Base-by-base conservation (phyloP, 2,888 invertebrate genomes). In the Pelosia muscerda region DNA sequence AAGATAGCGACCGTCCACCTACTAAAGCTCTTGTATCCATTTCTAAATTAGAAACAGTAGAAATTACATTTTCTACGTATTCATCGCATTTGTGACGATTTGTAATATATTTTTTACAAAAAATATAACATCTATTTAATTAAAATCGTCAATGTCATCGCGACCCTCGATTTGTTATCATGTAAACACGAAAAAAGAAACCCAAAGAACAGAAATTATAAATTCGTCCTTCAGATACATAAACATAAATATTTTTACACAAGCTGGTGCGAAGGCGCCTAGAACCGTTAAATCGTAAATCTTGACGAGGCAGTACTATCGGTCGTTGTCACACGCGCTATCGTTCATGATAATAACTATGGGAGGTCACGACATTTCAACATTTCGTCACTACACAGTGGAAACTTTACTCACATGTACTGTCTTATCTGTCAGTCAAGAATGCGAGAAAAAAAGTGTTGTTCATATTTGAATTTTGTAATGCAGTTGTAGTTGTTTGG, bases 291-390 rank as follows among this genome's bases (percentile, higher is more conserved):
- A 76, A 77, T 80, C 71, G 78, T 78, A 80, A 80, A 77, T 78
- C 73, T 71, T 81, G 74, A 65, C 66, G 74, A 63, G 62, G 72
- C 63, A 67, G 61, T 61, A 59, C 75, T 85, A 87, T 87, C 86
- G 83, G 82, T 83, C 83, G 83, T 82, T 79, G 81, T 76, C 84
- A 77, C 76, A 77, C 74, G 53, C 77, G 77, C 81, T 84, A 86
- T 85, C 85, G 83, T 77, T 67, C 78, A 65, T 71, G 90, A 89
- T 89, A 89, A 84, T 81, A 71, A 58, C 72, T 81, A 88, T 84
- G 85, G 86, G 85, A 86, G 88, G 88, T 86, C 87, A 81, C 82
- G 85, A 84, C 84, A 79, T 77, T 80, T 76, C 70, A 66, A 70
- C 78, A 71, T 83, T 80, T 76, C 82, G 81, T 80, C 77, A 72